Percentiles rank a stretch among this genome's conserved stretches.
phyloP scores from a whole-genome alignment of 2,888 invertebrate species.

The Anthoptus insignis region DNA sequence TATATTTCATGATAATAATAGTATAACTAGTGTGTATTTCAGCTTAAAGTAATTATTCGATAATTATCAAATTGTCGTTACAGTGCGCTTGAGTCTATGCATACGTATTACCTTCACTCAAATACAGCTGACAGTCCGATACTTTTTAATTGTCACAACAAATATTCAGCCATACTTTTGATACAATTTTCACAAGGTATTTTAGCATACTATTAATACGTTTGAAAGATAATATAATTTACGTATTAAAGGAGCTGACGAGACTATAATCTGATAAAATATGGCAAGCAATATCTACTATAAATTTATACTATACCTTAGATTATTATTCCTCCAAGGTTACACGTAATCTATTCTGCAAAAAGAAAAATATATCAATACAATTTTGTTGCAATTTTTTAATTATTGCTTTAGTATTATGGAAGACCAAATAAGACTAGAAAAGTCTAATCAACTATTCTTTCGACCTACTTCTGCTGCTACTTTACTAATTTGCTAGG shows the following conservation, averaged over 20 bases:
- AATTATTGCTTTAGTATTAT: conserved; percentile 46
- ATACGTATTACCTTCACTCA: conserved; percentile 54
- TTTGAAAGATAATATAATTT: conserved; percentile 53
- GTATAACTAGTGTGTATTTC: too few relatives aligned
- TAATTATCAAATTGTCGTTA: not conserved
- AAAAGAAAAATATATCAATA: conserved; percentile 60
- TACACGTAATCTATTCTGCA: conserved; percentile 57
- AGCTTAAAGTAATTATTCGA: not conserved
- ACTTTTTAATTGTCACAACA: conserved; percentile 58
- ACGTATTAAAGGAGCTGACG: conserved; percentile 61
- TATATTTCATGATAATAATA: too few relatives aligned
- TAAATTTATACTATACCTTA: conserved; percentile 71
- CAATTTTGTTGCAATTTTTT: conserved; percentile 48
- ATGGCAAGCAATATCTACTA: conserved; percentile 72
- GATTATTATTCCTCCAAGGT: conserved; percentile 64
- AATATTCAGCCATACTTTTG: conserved; percentile 45
- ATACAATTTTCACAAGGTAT: conserved; percentile 36
- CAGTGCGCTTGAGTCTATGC: conserved; percentile 48
- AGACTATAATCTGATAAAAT: conserved; percentile 76
- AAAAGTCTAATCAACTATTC: conserved; percentile 64
- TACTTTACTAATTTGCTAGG: not conserved
- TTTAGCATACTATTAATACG: conserved; percentile 49
- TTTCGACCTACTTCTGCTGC: conserved; percentile 73
- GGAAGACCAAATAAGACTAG: conserved; percentile 51
- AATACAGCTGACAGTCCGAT: conserved; percentile 58